Conservation (phyloP, 2,797 vertebrate genomes). For the Sphenopsis melanotis region DNA sequence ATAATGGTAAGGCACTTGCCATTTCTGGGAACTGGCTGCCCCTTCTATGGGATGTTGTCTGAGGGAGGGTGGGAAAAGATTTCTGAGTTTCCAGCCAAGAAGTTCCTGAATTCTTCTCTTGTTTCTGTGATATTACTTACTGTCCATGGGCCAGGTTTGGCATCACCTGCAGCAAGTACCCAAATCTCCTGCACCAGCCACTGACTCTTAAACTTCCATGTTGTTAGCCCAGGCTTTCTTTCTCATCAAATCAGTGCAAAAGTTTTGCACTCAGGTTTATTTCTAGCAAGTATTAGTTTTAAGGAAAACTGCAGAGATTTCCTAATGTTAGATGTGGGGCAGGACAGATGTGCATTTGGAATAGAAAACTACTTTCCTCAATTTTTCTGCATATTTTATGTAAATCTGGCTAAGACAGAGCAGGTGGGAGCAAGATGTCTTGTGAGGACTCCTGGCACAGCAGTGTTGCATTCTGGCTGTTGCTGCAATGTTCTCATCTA, state of each 20-base stretch:
- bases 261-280: background rate
- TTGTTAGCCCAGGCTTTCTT: background rate
- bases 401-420: background rate
- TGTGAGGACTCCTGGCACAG: background rate
- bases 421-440: background rate
- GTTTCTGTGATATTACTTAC: background rate
- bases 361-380: background rate
- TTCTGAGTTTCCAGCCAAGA: background rate
- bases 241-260: background rate
- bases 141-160: background rate
- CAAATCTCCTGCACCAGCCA: background rate
- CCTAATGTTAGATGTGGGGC: background rate
- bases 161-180: background rate
- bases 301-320: background rate
- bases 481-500: background rate
- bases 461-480: background rate
- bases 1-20: conserved; percentile 86
- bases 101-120: background rate
- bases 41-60: background rate
- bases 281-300: background rate
- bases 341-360: background rate
- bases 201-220: background rate
- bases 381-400: background rate
- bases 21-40: background rate
- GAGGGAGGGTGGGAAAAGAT: background rate